Evolutionary conservation across 1,140 invertebrate genomes (phyloP).

Genomic region (Drosophila persimilis): DNA sequence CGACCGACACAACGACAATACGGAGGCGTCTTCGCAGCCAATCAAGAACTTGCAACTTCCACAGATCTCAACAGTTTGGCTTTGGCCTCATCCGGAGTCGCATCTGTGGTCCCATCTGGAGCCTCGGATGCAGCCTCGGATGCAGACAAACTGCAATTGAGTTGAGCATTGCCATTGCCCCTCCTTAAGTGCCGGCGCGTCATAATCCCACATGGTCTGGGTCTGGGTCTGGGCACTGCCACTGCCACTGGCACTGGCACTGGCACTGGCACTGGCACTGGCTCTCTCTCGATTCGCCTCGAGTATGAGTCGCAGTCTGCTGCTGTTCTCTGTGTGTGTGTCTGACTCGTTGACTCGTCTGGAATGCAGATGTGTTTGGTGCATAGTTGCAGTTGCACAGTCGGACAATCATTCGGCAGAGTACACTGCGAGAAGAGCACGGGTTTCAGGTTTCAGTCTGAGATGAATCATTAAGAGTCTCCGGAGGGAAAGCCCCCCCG

Average conservation of each 20-base stretch:
- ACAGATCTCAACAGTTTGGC: background rate
- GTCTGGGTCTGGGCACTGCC: slow-evolving; percentile 50
- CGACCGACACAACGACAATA: slow-evolving; percentile 42
- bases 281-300: slow-evolving; percentile 19
- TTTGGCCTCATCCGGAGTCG: background rate
- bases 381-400: slow-evolving; percentile 36
- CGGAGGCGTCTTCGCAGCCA: slow-evolving; percentile 64
- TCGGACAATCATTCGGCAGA: slow-evolving; percentile 32
- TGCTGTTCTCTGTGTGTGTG: background rate
- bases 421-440: slow-evolving; percentile 12
- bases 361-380: slow-evolving; percentile 71
- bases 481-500: too few relatives aligned
- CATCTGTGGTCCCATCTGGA: too few relatives aligned
- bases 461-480: too few relatives aligned
- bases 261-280: background rate
- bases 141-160: slow-evolving; percentile 58
- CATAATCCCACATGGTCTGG: slow-evolving; percentile 78
- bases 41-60: slow-evolving; percentile 47
- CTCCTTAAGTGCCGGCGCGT: slow-evolving; percentile 67
- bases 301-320: slow-evolving; percentile 10
- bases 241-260: slow-evolving; percentile 16
- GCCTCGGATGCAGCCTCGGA: background rate
- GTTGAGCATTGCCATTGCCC: slow-evolving; percentile 26
- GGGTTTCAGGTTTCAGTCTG: background rate
- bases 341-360: slow-evolving; percentile 57